Conservation (phyloP, 2,888 invertebrate species). For the Fragum whitleyi region DNA sequence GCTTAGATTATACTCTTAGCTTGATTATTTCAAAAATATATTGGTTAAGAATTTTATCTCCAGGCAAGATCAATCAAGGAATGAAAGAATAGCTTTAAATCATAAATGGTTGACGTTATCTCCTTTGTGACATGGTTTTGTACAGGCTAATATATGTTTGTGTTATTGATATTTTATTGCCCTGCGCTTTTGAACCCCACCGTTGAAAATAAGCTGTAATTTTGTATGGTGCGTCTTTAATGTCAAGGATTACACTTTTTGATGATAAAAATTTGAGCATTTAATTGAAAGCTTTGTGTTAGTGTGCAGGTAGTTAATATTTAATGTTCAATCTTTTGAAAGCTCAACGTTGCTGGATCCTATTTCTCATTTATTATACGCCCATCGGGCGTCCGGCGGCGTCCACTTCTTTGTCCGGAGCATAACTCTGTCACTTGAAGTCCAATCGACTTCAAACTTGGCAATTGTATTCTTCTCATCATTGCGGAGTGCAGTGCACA, state of each 20-base stretch:
- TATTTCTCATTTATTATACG: no score
- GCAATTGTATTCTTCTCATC: no score
- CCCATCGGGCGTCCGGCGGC: no score
- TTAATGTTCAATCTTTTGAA: background rate
- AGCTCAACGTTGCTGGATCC: background rate
- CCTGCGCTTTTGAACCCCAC: constrained; percentile 9
- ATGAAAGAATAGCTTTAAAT: background rate
- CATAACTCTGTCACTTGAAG: no score
- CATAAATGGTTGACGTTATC: constrained; percentile 17
- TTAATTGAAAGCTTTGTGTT: background rate
- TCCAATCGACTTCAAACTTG: no score
- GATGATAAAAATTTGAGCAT: constrained; percentile 3
- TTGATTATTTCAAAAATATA: no score
- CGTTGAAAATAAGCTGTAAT: constrained; percentile 10
- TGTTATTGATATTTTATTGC: constrained; percentile 22
- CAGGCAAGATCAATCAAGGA: background rate
- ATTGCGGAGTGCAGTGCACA: no score
- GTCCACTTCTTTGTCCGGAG: no score
- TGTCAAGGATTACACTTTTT: constrained; percentile 8
- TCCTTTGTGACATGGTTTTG: constrained; percentile 6
- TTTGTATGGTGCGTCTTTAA: constrained; percentile 23
- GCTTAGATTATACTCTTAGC: no score
- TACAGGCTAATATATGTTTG: constrained; percentile 1
- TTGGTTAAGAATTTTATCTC: background rate
- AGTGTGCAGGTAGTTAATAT: background rate